Base-by-base conservation (phyloP, 92 coral and sea anemone genomes). In the Montipora capitata region DNA sequence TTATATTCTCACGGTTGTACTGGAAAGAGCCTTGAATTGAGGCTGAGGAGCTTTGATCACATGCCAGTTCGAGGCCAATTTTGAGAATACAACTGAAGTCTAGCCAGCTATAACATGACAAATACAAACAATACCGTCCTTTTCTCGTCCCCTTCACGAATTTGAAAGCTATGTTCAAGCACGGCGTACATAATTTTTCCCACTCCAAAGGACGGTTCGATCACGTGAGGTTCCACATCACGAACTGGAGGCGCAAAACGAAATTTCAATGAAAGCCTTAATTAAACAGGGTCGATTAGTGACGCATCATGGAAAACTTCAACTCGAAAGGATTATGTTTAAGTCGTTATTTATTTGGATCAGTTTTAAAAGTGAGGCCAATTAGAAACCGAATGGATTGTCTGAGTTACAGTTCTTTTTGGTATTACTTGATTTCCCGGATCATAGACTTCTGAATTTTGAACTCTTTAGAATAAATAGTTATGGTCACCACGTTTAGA, bases 141-240 rank as follows among this genome's bases (percentile, higher is more conserved):
- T 84, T 97, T 98, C 66, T 97, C 99, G 74, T 97, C 99, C 66
- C 96, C 99, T 86, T 97, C 98, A 69, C 99, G 91, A 39, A 96
- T 92, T 58, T 88, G 87, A 77, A 94, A 97, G 84, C 89, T 97
- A 85, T 97, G 99, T 83, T 97, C 99, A 41, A 97, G 89, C 52
- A 94, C 93, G 59, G 99, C 87, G 87, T 97, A 97, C 96, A 97
- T 92, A 70, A 97, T 96, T 84, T 98, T 91, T 49, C 99, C 99
- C 70, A 97, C 93, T n/a, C 99, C 99, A 90, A 97, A 97, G 38
- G 99, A 96, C 11, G 99, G 99, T 76, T 97, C 99, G 40, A 97
- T 94, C 44, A 97, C 99, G 12, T 94, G 97, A 5, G 99, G 99
- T 48, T 97, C 98, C 40, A 97, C 99, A 83, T 97, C 99, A 74